Conservation (phyloP, 2,113 vertebrate genomes). For the Crotalus viridis region DNA sequence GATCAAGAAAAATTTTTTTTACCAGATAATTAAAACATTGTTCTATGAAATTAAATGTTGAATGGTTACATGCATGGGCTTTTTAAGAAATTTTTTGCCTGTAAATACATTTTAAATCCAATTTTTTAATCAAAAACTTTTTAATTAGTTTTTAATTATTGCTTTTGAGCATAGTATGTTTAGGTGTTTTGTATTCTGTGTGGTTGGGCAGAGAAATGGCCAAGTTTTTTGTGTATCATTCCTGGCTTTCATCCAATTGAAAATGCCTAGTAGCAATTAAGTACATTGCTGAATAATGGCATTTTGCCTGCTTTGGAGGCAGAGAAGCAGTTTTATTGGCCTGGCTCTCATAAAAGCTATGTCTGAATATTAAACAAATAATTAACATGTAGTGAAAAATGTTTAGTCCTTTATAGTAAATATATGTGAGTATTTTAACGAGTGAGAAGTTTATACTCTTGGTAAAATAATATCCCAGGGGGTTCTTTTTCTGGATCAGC, state of each 20-base stretch:
- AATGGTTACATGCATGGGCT: neutral
- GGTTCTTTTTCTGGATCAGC: too few relatives aligned
- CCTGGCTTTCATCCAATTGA: neutral
- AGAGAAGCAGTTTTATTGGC: neutral
- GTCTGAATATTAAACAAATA: neutral
- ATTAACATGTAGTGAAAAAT: neutral
- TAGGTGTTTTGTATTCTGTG: neutral
- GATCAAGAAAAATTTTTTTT: neutral
- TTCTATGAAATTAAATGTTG: neutral
- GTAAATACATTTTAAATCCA: neutral
- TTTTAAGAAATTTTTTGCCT: neutral
- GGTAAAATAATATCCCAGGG: too few relatives aligned
- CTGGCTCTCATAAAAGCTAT: neutral
- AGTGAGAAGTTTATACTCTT: neutral
- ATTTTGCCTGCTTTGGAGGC: neutral
- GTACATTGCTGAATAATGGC: constrained; percentile 10
- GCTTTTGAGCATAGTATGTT: neutral
- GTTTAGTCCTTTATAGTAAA: constrained; percentile 13
- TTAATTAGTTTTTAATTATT: neutral
- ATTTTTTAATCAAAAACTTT: neutral
- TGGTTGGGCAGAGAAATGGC: neutral
- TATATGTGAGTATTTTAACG: constrained; percentile 9
- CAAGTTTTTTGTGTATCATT: neutral
- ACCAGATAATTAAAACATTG: constrained; percentile 12
- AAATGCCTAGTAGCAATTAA: neutral